phyloP scores from a whole-genome alignment of 2,797 vertebrate species.

The Galagoides demidoff region DNA sequence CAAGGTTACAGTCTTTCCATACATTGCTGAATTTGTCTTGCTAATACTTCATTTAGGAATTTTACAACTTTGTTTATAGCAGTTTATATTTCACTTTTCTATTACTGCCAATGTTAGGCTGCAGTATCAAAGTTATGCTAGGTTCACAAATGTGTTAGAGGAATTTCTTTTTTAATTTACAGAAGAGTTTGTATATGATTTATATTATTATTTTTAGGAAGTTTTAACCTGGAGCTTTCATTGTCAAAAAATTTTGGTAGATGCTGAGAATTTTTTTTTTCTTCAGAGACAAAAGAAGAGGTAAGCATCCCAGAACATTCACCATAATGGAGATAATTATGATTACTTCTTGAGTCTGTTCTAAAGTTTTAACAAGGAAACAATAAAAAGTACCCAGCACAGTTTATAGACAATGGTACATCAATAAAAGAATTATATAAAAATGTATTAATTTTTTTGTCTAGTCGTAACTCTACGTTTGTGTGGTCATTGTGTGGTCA shows the following conservation, averaged over 20 bases:
- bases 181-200: background rate
- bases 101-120: background rate
- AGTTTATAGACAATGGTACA: background rate
- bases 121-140: background rate
- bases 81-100: background rate
- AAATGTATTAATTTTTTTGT: background rate
- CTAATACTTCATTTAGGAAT: background rate
- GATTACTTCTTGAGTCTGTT: background rate
- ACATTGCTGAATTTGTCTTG: constrained; percentile 2
- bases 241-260: background rate
- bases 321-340: background rate
- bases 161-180: background rate
- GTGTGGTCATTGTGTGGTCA: background rate
- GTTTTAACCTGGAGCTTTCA: background rate
- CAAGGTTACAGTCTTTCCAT: background rate
- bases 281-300: background rate
- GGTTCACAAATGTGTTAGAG: background rate
- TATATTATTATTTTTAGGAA: background rate
- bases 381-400: background rate
- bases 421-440: background rate
- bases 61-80: background rate
- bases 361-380: background rate
- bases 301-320: background rate
- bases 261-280: background rate
- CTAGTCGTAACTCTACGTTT: background rate